Base-by-base conservation (phyloP, 2,888 invertebrate species). In the Portevinia maculata region DNA sequence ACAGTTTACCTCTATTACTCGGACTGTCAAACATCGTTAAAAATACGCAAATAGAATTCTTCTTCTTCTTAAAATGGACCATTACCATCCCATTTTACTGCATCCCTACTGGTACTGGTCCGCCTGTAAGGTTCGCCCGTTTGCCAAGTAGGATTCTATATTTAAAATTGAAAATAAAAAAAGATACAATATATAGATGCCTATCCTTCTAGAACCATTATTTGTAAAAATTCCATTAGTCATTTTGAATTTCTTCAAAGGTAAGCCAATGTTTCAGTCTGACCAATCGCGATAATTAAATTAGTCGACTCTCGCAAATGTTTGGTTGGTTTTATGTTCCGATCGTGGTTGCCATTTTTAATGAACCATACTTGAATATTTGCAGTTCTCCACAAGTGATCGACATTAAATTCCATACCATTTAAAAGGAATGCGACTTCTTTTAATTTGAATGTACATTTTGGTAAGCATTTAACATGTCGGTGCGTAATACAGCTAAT, bases 281-380 rank as follows among this genome's bases (percentile, higher is more conserved):
- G 8, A 17, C 2, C 9, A 39, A 11, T 67, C 67, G 67, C 55
- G 67, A 67, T 7, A 67, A 21, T 13, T 9, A 41, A 55, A 55
- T 67, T 67, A 67, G 53, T 44, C 13, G 8, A 2, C 13, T 24
- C 19, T 30, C 41, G 41, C 13, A 52, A 53, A 65, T 65, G 15
- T 65, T 52, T 28, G 17, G 15, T 32, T 32, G 6, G 32, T 34
- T 6, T 3, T 19, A 50, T 41, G 39, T 37, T 53, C 32, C 30
- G 9, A 13, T 41, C 32, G 15, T 30, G 34, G 15, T 32, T 34
- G 24, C 8, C 5, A 8, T 24, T 44, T 34, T 53, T 37, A 34
- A 32, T 32, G 30, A 28, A 19, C 11, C 8, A 32, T 11, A 55
- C 46, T 44, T 44, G 5, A 9, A 21, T 39, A 39, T 39, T 39